Evolutionary conservation across 2,888 invertebrate genomes (phyloP).

Genomic region (Orthosia cruda): DNA sequence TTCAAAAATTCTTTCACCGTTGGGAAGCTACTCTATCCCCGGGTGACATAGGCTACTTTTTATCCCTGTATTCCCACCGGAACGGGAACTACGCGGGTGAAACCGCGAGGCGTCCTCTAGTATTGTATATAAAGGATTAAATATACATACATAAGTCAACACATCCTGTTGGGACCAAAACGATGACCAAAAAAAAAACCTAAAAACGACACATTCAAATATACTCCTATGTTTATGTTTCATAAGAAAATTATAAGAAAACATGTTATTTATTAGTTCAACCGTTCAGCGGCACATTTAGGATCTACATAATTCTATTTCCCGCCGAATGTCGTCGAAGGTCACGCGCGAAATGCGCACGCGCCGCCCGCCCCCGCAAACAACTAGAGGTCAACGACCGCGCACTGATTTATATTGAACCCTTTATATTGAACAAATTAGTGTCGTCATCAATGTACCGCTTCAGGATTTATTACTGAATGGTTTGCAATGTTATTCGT

Average conservation of each 20-base stretch:
- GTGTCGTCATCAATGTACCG: conserved; percentile 46
- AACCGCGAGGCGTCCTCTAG: no score
- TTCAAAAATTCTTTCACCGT: no score
- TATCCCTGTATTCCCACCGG: no score
- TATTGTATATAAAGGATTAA: no score
- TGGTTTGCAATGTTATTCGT: conserved; percentile 34
- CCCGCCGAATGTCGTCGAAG: conserved; percentile 83
- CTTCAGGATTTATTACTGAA: conserved; percentile 45
- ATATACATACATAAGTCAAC: no score
- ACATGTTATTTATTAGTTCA: conserved; percentile 55
- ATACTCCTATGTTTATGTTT: conserved; percentile 30
- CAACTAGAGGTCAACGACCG: conserved; percentile 80
- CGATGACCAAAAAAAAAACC: neutral
- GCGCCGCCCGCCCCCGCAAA: conserved; percentile 85
- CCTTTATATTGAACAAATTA: conserved; percentile 58
- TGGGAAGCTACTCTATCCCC: no score
- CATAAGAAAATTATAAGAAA: conserved; percentile 26
- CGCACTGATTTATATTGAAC: conserved; percentile 64
- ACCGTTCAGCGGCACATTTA: conserved; percentile 43
- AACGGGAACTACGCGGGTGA: no score
- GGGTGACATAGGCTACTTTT: no score
- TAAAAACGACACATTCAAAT: conserved; percentile 15
- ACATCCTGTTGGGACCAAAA: neutral
- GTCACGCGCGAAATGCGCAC: conserved; percentile 78
- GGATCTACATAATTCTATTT: conserved; percentile 73